Conservation (phyloP, 2,888 invertebrate genomes). For the Plusia festucae region DNA sequence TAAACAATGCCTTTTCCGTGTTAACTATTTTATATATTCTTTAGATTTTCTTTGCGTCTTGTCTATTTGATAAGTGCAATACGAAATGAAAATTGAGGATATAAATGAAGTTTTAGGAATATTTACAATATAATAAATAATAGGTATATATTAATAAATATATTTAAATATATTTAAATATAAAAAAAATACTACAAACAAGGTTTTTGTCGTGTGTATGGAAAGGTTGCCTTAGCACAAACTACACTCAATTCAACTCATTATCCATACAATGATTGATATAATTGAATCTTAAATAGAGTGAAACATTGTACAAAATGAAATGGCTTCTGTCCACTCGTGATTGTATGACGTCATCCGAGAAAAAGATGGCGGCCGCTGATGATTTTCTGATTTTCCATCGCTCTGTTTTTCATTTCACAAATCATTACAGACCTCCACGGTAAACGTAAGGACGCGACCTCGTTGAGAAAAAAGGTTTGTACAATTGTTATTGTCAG, state of each 20-base stretch:
- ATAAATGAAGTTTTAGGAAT: too few species aligned
- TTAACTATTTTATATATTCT: neutral
- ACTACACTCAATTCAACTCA: too few species aligned
- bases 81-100: too few species aligned
- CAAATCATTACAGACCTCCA: conserved; percentile 61
- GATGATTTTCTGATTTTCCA: conserved; percentile 60
- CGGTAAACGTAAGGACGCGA: conserved; percentile 47
- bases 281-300: conserved; percentile 12
- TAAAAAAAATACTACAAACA: too few species aligned
- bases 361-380: conserved; percentile 61
- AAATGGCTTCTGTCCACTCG: conserved; percentile 42
- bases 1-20: conserved; percentile 20
- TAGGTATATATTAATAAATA: too few species aligned
- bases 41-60: too few species aligned
- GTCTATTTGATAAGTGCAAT: neutral
- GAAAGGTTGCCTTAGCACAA: too few species aligned
- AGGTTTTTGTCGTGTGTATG: too few species aligned
- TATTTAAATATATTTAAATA: too few species aligned
- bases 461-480: conserved; percentile 59
- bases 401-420: conserved; percentile 63
- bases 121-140: too few species aligned
- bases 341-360: conserved; percentile 68
- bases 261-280: neutral
- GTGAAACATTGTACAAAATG: conserved; percentile 28
- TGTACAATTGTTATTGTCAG: conserved; percentile 62